A percentile compares a stretch with the other conserved stretches of the same genome.
These are phyloP conservation scores for Zaprionus inermis DNA, from an alignment of 1,140 invertebrate species.

Conservation along the genomic window DNA sequence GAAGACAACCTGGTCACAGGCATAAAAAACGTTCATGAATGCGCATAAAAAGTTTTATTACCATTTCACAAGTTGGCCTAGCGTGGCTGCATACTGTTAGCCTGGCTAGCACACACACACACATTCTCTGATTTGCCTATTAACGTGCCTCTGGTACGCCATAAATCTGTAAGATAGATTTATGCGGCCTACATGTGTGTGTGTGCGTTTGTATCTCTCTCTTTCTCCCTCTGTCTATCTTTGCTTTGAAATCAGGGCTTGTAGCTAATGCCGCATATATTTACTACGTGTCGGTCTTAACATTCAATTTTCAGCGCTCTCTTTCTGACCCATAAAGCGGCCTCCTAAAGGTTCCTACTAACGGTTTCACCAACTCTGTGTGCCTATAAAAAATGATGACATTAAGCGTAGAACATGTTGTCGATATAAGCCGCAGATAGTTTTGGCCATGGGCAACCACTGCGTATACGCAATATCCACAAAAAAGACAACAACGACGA, in stretches of 20 bases:
- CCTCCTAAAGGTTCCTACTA: not conserved
- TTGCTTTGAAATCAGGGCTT: not conserved
- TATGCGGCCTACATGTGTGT: constrained; percentile 47
- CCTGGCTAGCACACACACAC: constrained; percentile 19
- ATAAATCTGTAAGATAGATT: constrained; percentile 72
- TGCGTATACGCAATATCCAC: constrained; percentile 57
- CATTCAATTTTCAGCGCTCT: constrained; percentile 62
- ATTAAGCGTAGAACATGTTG: constrained; percentile 35
- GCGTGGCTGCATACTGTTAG: constrained; percentile 22
- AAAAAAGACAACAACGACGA: not conserved
- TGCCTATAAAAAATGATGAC: constrained; percentile 31
- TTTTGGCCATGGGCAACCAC: constrained; percentile 15
- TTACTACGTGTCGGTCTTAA: constrained; percentile 60
- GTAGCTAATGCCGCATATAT: constrained; percentile 12
- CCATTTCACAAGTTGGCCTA: constrained; percentile 60
- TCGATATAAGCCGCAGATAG: constrained; percentile 12
- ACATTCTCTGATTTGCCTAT: constrained; percentile 68
- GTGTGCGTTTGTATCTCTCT: constrained; percentile 6
- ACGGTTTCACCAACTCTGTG: constrained; percentile 3
- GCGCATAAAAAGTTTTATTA: constrained; percentile 70
- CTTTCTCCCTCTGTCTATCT: constrained; percentile 12
- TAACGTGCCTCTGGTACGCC: constrained; percentile 70
- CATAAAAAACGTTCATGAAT: constrained; percentile 70
- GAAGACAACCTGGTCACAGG: constrained; percentile 47
- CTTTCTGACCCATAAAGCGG: constrained; percentile 14